Base-by-base conservation (phyloP, 2,888 invertebrate genomes). In the Spodoptera littoralis region DNA sequence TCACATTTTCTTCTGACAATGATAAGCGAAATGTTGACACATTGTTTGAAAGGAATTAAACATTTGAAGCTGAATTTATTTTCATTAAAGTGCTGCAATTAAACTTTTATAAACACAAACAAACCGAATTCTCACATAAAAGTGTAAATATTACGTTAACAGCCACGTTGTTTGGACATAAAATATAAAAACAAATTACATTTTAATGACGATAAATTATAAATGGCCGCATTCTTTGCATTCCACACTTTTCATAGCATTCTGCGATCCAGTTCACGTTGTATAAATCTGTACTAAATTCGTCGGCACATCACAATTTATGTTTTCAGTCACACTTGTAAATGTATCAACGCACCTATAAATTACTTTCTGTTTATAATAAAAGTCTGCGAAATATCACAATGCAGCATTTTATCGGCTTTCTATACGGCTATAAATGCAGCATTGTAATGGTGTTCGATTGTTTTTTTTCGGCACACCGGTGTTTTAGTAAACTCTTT, bases 311-410 rank as follows among this genome's bases (percentile, higher is more conserved):
- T 27, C 36, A 46, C 24, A 58, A 42, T 48, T 63, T 60, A 59
- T 64, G 61, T 64, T 71, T 76, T 54, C 11, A 59, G 60, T 70
- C 60, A 56, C 57, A 61, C 68, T 57, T 76, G 53, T 76, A 68
- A 76, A 76, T 79, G 56, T 60, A 6, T 76, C 65, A 59, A 30
- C 73, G 46, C 51, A 60, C 2, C 36, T 36, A 36, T 57, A 54
- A 9, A 50, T 70, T 61, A 61, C 44, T 6, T 42, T 13, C 24
- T 65, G 60, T 68, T 63, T 76, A 62, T 56, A 55, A 54, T 57
- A 60, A 53, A 63, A 58, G 63, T 65, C 61, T 63, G 63, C 13
- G 11, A 49, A 49, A 52, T 47, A 63, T 63, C 49, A 63, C 24
- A 45, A 51, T 46, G 48, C 36, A 63, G 44, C 30, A 44, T 63